Base-by-base conservation (phyloP, 2,113 vertebrate genomes). In the Cryptotis parvus region DNA sequence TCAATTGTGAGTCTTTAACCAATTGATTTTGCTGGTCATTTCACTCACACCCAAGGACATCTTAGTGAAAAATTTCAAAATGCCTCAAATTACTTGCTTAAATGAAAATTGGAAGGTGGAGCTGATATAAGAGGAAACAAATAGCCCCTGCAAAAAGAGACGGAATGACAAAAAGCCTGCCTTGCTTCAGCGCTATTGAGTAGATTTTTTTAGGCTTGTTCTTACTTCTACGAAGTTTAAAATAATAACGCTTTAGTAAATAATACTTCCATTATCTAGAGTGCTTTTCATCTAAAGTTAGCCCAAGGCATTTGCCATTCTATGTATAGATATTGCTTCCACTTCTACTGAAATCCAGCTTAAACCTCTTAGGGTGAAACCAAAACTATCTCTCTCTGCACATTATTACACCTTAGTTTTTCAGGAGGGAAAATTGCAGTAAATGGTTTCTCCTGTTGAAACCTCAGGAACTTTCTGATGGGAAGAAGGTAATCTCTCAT, bases 191-290 rank as follows among this genome's bases (percentile, higher is more conserved):
- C 94, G 68, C 80, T 90, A 70, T 87, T 33, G 90, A 80, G 93
- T 91, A 96, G 96, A 95, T 97, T 96, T 97, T n/a, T 93, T 76
- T 85, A 88, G 94, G 91, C 92, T 96, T 4, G 41, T 94, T 97
- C 89, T 92, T 97, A 97, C 97, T 96, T 97, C 94, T 0, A 85
- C 96, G 94, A 97, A 97, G 96, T 91, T 96, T 95, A 96, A 75
- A 68, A 95, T 98, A 97, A 98, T 97, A 97, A 97, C 80, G 94
- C 94, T 95, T 97, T 96, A 93, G 94, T 94, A 97, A 98, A 98
- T 98, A 96, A 97, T 96, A 97, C 94, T 95, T 97, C 97, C 82
- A 95, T 88, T 92, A 96, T 94, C 87, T 94, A 91, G 45, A 95
- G 92, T 77, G 95, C 94, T 95, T 97, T 86, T 97, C 97, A 97